These are phyloP conservation scores for Ifrita kowaldi DNA, from an alignment of 2,113 vertebrate species.

Conservation along the genomic window DNA sequence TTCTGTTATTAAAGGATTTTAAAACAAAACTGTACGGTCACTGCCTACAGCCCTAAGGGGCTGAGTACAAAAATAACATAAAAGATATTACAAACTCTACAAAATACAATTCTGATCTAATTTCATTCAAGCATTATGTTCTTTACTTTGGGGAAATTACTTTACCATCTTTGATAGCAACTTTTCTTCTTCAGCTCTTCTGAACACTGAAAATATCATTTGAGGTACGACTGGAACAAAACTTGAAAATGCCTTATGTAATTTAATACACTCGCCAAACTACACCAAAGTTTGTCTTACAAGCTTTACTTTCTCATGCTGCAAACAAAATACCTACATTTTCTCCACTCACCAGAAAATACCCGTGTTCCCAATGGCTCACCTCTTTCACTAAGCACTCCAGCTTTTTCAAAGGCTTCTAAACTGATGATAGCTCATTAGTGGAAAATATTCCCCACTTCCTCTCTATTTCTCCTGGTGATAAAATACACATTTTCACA, in stretches of 20 bases:
- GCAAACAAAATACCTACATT: neutral
- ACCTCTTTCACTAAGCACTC: neutral
- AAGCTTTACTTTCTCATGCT: neutral
- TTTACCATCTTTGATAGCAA: neutral
- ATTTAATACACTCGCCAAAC: neutral
- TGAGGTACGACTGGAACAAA: neutral
- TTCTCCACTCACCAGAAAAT: neutral
- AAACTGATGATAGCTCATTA: neutral
- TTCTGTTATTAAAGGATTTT: constrained; percentile 27
- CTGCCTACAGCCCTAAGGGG: neutral
- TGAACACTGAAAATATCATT: neutral
- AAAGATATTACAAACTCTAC: neutral
- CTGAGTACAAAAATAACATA: neutral
- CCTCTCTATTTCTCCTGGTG: neutral
- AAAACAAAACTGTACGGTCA: neutral
- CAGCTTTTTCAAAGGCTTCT: neutral
- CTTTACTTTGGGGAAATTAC: neutral
- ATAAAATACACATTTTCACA: neutral
- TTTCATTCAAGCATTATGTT: constrained; percentile 13
- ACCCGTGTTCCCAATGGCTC: neutral
- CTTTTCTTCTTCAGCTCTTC: neutral
- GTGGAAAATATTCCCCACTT: neutral
- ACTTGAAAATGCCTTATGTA: neutral
- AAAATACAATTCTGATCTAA: neutral
- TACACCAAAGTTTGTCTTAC: neutral